Percentiles rank a stretch among this genome's conserved stretches.
These are phyloP conservation scores for Deroplatys truncata DNA, from an alignment of 2,888 invertebrate species.

Conservation along the genomic window DNA sequence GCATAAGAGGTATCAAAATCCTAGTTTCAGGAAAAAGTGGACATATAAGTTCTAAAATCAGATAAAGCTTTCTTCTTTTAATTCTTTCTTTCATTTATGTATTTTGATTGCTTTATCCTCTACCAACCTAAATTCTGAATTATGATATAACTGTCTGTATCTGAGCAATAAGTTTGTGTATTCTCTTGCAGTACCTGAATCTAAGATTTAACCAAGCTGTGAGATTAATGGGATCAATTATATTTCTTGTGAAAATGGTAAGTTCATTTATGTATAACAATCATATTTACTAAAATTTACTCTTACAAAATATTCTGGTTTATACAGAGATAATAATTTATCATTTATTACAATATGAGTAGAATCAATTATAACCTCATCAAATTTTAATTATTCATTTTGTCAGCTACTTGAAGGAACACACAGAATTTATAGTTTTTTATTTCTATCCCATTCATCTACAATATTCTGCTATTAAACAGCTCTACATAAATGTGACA, in stretches of 20 bases:
- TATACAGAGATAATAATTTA: background rate
- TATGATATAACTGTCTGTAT: background rate
- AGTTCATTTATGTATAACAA: conserved; percentile 28
- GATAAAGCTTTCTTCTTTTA: no score
- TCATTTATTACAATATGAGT: background rate
- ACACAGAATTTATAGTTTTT: background rate
- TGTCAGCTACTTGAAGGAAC: background rate
- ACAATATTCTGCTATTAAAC: background rate
- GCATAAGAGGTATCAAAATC: no score
- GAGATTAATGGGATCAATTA: conserved; percentile 60
- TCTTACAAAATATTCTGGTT: background rate
- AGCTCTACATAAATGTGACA: background rate
- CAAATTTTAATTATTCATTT: no score
- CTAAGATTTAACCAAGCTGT: conserved; percentile 65
- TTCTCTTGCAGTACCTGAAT: conserved; percentile 60
- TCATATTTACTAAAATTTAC: background rate
- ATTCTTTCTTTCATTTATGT: no score
- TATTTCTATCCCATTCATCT: background rate
- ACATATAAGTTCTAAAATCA: no score
- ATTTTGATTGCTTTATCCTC: no score
- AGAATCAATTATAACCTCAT: background rate
- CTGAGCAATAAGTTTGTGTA: conserved; percentile 8
- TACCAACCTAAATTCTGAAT: background rate
- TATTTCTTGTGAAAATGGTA: conserved; percentile 68
- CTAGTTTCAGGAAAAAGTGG: no score